These are phyloP conservation scores for Cardiocondyla obscurior DNA, from an alignment of 1,140 invertebrate genomes.

Conservation along the genomic window DNA sequence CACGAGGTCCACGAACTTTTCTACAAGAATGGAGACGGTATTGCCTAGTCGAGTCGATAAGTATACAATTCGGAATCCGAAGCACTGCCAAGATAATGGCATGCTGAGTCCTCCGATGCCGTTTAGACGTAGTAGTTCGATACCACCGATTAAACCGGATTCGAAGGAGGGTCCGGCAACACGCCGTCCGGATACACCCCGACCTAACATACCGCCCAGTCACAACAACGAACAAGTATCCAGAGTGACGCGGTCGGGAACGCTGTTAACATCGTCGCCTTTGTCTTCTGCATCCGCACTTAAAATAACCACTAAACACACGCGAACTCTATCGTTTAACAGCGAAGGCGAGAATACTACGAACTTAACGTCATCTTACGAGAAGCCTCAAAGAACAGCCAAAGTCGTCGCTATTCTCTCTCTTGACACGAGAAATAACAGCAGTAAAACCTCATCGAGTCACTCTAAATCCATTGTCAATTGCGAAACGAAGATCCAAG, in stretches of 20 bases:
- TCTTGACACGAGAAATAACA: constrained; percentile 72
- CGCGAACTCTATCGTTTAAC: neutral
- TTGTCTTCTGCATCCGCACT: neutral
- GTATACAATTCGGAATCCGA: constrained; percentile 63
- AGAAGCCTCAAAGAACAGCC: constrained; percentile 80
- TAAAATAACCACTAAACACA: neutral
- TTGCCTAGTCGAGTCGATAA: constrained; percentile 46
- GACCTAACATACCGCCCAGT: constrained; percentile 46
- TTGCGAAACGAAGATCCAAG: constrained; percentile 4
- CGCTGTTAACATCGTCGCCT: neutral
- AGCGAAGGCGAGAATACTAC: neutral
- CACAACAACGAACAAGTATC: constrained; percentile 31
- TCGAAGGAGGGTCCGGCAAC: neutral
- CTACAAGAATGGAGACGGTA: constrained; percentile 26
- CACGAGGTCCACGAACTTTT: constrained; percentile 57
- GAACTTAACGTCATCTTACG: constrained; percentile 9
- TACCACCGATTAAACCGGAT: constrained; percentile 60
- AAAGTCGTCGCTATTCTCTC: constrained; percentile 81
- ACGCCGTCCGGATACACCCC: constrained; percentile 68
- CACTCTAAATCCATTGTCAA: neutral
- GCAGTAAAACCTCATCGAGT: constrained; percentile 9
- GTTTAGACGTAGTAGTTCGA: constrained; percentile 59
- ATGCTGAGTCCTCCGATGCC: constrained; percentile 15
- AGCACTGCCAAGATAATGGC: constrained; percentile 65
- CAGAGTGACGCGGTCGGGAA: constrained; percentile 66